Conservation (phyloP, 2,113 vertebrate genomes). For the Rattus rattus region DNA sequence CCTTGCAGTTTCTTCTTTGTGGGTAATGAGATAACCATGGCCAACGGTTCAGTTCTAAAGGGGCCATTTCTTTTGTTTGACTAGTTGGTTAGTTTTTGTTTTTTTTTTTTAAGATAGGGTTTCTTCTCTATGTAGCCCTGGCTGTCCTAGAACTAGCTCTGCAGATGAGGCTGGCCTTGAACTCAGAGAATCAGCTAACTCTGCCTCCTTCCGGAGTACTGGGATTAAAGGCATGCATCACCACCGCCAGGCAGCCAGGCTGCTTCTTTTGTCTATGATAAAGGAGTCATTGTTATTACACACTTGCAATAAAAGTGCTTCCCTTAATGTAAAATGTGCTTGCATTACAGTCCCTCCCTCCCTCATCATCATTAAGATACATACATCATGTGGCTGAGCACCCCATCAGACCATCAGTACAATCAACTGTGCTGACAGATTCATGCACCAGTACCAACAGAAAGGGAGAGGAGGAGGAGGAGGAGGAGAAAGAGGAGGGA, state of each 20-base stretch:
- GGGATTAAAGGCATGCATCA: too few species aligned
- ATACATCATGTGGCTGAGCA: not conserved
- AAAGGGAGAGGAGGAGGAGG: accelerated
- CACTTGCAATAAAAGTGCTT: not conserved
- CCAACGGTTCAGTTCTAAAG: not conserved
- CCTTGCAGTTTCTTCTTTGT: not conserved
- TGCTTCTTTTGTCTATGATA: not conserved
- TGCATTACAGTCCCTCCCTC: not conserved
- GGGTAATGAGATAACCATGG: not conserved
- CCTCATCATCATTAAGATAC: not conserved
- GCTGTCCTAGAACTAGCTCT: not conserved
- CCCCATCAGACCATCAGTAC: not conserved
- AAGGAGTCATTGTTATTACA: not conserved
- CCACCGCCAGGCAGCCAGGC: too few species aligned
- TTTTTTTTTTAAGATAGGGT: not conserved
- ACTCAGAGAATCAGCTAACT: not conserved
- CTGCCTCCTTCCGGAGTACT: not conserved
- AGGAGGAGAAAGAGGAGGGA: not conserved
- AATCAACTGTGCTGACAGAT: not conserved
- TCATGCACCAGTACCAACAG: not conserved
- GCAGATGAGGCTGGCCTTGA: not conserved
- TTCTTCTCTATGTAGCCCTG: not conserved
- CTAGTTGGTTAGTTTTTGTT: not conserved
- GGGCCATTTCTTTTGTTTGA: not conserved
- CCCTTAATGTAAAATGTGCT: not conserved